These are phyloP conservation scores for Pteronura brasiliensis DNA, from an alignment of 2,113 vertebrate genomes.

Conservation along the genomic window DNA sequence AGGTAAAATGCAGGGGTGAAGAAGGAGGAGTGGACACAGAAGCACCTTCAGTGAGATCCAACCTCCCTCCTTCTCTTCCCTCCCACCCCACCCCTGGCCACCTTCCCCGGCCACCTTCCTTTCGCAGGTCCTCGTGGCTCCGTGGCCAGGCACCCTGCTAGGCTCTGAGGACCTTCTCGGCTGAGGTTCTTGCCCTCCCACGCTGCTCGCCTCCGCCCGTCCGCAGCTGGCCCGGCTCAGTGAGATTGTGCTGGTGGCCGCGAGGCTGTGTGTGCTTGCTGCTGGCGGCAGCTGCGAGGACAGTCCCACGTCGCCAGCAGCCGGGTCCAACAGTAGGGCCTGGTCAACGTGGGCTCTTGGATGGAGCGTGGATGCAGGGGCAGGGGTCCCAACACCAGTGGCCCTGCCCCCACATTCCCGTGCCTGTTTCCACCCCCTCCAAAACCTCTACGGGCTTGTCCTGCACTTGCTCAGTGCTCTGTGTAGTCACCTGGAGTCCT, in stretches of 20 bases:
- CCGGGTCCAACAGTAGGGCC: not conserved
- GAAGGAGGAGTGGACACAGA: not conserved
- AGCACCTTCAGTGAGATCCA: not conserved
- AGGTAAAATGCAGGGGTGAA: not conserved
- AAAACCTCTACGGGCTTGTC: not conserved
- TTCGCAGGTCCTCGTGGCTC: not conserved
- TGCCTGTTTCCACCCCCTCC: accelerated
- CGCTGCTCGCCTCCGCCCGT: not conserved
- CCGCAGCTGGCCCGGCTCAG: not conserved
- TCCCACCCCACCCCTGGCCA: accelerated
- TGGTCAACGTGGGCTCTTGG: not conserved
- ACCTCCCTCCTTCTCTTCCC: not conserved
- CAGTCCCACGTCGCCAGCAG: not conserved
- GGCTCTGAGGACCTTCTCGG: not conserved
- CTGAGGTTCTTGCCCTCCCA: not conserved
- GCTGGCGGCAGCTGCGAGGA: not conserved
- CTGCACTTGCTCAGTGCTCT: accelerated
- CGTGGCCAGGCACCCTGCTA: not conserved
- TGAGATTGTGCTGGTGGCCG: not conserved
- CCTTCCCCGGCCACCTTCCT: no score
- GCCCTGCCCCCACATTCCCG: not conserved
- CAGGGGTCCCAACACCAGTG: not conserved
- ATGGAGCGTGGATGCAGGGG: not conserved
- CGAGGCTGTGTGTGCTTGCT: not conserved
- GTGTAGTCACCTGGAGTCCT: not conserved